Percentiles rank a stretch among this genome's conserved stretches.
phyloP scores from a whole-genome alignment of 2,113 vertebrate species.

The Nipponia nippon region DNA sequence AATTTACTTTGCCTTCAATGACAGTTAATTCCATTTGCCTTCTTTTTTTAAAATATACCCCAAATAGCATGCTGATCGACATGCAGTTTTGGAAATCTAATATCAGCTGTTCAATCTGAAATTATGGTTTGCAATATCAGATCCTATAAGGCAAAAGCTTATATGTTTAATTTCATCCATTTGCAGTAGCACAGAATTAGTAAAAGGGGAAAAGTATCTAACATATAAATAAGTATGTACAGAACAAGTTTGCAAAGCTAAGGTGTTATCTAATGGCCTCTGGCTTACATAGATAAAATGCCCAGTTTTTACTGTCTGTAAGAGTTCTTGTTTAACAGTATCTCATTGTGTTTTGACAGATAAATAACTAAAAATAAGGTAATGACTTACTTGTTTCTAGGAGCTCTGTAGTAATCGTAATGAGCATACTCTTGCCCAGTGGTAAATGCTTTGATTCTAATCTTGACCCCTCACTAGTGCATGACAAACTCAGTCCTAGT shows the following conservation, averaged over 20 bases:
- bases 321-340: not conserved
- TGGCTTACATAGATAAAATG: not conserved
- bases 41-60: not conserved
- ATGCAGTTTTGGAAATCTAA: not conserved
- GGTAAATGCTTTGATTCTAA: not conserved
- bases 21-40: slow-evolving; percentile 9
- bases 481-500: not conserved
- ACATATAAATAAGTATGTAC: not conserved
- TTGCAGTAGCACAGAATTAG: not conserved
- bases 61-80: not conserved
- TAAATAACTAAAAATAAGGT: not conserved
- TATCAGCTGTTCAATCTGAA: not conserved
- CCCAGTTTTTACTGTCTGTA: not conserved
- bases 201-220: not conserved
- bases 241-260: not conserved
- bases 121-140: not conserved
- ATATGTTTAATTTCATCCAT: not conserved
- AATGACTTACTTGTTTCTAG: not conserved
- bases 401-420: not conserved
- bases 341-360: not conserved
- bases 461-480: not conserved
- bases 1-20: slow-evolving; percentile 8
- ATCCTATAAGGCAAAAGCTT: not conserved
- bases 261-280: not conserved
- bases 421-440: not conserved